A percentile compares a stretch with the other conserved stretches of the same genome.
phyloP scores from a whole-genome alignment of 2,888 invertebrate species.

The Torymus texanus region DNA sequence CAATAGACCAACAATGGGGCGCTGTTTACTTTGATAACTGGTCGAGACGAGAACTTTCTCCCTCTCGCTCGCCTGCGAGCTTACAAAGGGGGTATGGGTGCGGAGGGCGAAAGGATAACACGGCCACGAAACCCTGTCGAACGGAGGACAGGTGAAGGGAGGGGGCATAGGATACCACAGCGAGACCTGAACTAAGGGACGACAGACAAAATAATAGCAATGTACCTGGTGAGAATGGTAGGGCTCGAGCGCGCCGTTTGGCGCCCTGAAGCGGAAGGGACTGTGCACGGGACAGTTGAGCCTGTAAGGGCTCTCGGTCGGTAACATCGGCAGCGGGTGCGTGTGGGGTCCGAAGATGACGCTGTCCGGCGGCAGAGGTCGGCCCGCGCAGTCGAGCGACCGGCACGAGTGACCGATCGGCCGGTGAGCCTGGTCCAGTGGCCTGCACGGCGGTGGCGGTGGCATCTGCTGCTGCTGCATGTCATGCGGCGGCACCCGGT shows the following conservation, averaged over 20 bases:
- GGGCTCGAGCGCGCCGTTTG: conserved; percentile 76
- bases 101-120: background rate
- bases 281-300: conserved; percentile 85
- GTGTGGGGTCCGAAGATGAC: conserved; percentile 76
- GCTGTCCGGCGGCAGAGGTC: conserved; percentile 75
- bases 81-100: no score
- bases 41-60: background rate
- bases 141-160: background rate
- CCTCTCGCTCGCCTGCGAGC: no score
- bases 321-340: conserved; percentile 77
- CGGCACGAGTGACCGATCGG: conserved; percentile 58
- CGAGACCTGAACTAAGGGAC: background rate
- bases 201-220: background rate
- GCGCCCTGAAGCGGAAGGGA: conserved; percentile 81
- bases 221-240: conserved; percentile 73
- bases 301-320: conserved; percentile 76
- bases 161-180: background rate
- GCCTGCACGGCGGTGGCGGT: conserved; percentile 64
- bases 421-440: conserved; percentile 66
- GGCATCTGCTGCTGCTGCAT: conserved; percentile 57
- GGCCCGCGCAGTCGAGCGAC: conserved; percentile 46
- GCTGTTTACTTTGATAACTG: conserved; percentile 21
- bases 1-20: conserved; percentile 4
- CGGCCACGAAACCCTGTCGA: background rate
- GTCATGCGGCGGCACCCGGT: conserved; percentile 56